Conservation (phyloP, 2,113 vertebrate genomes). For the Pogona vitticeps region DNA sequence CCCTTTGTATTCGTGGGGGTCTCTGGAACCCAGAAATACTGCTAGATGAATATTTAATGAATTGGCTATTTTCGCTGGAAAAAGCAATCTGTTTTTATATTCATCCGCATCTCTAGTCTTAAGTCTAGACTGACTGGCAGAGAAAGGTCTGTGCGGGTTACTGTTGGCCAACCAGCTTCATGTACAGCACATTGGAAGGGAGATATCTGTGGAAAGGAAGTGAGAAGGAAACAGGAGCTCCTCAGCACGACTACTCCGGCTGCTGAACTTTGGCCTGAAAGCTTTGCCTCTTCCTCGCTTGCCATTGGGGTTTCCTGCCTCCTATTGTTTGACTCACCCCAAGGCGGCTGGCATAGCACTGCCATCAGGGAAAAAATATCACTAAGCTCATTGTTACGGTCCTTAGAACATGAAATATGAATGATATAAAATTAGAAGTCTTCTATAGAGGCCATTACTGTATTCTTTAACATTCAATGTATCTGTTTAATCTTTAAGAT, state of each 20-base stretch:
- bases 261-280: constrained; percentile 41
- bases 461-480: constrained; percentile 30
- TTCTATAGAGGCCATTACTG: constrained; percentile 26
- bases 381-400: constrained; percentile 59
- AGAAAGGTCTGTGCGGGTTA: constrained; percentile 19
- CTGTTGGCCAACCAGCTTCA: constrained; percentile 2
- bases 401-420: constrained; percentile 56
- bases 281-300: constrained; percentile 26
- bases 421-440: constrained; percentile 57
- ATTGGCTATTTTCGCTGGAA: too few species aligned
- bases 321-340: constrained; percentile 57
- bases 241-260: constrained; percentile 36
- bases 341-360: constrained; percentile 52
- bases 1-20: too few species aligned
- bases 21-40: too few species aligned
- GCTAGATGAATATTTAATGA: too few species aligned
- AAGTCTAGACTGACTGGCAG: constrained; percentile 15
- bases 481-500: constrained; percentile 28
- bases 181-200: constrained; percentile 32
- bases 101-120: too few species aligned
- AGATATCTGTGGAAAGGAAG: constrained; percentile 12
- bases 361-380: constrained; percentile 60
- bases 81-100: too few species aligned
- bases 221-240: constrained; percentile 26
- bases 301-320: constrained; percentile 58